phyloP scores from a whole-genome alignment of 2,113 vertebrate species.

The Zootoca vivipara region DNA sequence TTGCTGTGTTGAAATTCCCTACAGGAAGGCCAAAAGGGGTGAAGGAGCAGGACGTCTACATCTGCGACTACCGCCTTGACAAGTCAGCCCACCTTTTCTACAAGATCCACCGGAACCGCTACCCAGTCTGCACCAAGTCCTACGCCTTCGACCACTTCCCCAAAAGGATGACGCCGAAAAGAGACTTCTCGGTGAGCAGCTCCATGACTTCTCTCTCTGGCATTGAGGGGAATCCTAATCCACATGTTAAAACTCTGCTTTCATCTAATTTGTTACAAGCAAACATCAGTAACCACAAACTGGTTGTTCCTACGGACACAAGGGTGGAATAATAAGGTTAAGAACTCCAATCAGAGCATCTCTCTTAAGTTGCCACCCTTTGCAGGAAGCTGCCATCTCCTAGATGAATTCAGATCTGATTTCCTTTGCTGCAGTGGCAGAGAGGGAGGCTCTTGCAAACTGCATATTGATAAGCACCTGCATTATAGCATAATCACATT shows the following conservation, averaged over 20 bases:
- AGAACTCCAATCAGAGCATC: not conserved
- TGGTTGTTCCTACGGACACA: not conserved
- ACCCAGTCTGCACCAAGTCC: slow-evolving; percentile 95
- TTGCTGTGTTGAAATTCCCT: not conserved
- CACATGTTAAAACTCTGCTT: not conserved
- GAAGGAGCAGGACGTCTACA: slow-evolving; percentile 97
- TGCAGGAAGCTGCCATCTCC: not conserved
- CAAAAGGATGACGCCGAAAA: slow-evolving; percentile 93
- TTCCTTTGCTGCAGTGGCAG: not conserved
- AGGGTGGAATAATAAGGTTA: not conserved
- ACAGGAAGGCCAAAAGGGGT: slow-evolving; percentile 93
- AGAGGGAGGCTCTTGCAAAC: not conserved
- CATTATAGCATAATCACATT: not conserved
- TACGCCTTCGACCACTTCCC: slow-evolving; percentile 98
- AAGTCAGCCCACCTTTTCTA: slow-evolving; percentile 98
- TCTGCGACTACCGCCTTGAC: slow-evolving; percentile 97
- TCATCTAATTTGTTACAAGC: too few species aligned
- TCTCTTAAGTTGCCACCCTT: not conserved
- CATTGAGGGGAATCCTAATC: not conserved
- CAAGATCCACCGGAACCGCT: slow-evolving; percentile 98
- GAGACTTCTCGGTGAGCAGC: slow-evolving; percentile 92
- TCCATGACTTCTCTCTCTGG: too few species aligned
- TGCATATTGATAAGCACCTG: not conserved
- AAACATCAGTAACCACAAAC: too few species aligned
- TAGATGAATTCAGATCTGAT: not conserved